phyloP scores from a whole-genome alignment of 2,797 vertebrate genomes.

The Remorina albescens region DNA sequence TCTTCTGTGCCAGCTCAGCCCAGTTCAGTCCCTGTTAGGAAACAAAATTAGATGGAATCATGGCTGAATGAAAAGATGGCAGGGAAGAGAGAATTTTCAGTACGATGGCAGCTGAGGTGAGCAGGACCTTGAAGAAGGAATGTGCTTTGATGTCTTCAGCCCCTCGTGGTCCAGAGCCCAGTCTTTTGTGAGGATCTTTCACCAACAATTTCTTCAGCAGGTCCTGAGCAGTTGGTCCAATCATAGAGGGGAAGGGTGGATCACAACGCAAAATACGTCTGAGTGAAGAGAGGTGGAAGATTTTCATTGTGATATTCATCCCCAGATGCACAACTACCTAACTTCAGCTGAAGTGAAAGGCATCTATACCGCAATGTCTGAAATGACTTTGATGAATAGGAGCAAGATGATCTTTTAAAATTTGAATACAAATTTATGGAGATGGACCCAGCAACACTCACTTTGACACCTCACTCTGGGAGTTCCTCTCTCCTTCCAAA shows the following conservation, averaged over 20 bases:
- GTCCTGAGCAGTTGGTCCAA: slow-evolving; percentile 89
- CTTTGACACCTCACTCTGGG: slow-evolving; percentile 94
- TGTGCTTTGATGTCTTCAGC: slow-evolving; percentile 92
- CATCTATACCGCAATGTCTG: background rate
- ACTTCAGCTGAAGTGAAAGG: background rate
- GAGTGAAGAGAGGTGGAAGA: background rate
- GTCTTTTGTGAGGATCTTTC: slow-evolving; percentile 93
- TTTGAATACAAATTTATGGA: slow-evolving; percentile 2
- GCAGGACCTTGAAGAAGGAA: slow-evolving; percentile 89
- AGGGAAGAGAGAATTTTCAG: background rate
- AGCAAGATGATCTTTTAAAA: slow-evolving; percentile 6
- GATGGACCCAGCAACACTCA: slow-evolving; percentile 69
- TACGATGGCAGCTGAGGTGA: background rate
- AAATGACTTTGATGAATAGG: background rate
- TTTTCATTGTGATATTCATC: background rate
- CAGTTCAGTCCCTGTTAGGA: slow-evolving; percentile 87
- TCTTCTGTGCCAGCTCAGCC: slow-evolving; percentile 89
- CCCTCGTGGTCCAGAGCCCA: slow-evolving; percentile 89
- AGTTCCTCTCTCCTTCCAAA: slow-evolving; percentile 93
- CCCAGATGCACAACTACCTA: slow-evolving; percentile 3
- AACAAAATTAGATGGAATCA: slow-evolving; percentile 12
- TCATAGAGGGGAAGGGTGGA: slow-evolving; percentile 91
- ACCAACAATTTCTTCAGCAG: slow-evolving; percentile 90
- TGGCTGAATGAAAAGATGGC: background rate
- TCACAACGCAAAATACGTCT: slow-evolving; percentile 94